phyloP scores from a whole-genome alignment of 2,113 vertebrate genomes.

The Otocyon megalotis region DNA sequence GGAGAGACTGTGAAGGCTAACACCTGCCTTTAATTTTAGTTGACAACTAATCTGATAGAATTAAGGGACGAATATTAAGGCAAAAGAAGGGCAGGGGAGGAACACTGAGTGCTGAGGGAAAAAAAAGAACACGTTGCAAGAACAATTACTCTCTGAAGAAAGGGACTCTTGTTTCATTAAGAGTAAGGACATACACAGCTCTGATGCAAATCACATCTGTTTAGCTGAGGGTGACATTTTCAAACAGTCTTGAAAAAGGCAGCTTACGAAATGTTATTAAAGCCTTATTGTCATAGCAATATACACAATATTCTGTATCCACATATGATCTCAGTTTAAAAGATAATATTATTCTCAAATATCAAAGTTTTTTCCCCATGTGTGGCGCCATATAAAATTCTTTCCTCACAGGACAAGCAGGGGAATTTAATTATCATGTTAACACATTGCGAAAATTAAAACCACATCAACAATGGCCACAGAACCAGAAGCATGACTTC shows the following conservation, averaged over 20 bases:
- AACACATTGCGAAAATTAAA: conserved; percentile 67
- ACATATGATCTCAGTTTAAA: conserved; percentile 53
- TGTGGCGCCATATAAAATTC: conserved; percentile 57
- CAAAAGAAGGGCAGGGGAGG: conserved; percentile 54
- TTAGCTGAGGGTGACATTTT: conserved; percentile 72
- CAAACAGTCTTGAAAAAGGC: conserved; percentile 53
- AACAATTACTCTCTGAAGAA: conserved; percentile 53
- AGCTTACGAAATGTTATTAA: conserved; percentile 69
- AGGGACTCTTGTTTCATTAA: conserved; percentile 52
- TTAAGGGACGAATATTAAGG: conserved; percentile 74
- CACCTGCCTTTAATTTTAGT: conserved; percentile 80
- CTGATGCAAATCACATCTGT: conserved; percentile 77
- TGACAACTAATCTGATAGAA: conserved; percentile 81
- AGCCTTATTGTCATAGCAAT: conserved; percentile 69
- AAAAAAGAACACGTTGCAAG: conserved; percentile 19
- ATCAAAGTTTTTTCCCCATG: background rate
- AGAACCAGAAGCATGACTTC: conserved; percentile 45
- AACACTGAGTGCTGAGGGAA: conserved; percentile 17
- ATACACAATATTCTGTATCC: conserved; percentile 44
- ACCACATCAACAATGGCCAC: conserved; percentile 27
- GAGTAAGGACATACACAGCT: conserved; percentile 71
- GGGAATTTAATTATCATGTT: conserved; percentile 67
- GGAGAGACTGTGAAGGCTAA: conserved; percentile 16
- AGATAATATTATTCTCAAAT: conserved; percentile 47
- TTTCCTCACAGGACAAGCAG: conserved; percentile 49